Base-by-base conservation (phyloP, 2,113 vertebrate genomes). In the Phaethon lepturus region DNA sequence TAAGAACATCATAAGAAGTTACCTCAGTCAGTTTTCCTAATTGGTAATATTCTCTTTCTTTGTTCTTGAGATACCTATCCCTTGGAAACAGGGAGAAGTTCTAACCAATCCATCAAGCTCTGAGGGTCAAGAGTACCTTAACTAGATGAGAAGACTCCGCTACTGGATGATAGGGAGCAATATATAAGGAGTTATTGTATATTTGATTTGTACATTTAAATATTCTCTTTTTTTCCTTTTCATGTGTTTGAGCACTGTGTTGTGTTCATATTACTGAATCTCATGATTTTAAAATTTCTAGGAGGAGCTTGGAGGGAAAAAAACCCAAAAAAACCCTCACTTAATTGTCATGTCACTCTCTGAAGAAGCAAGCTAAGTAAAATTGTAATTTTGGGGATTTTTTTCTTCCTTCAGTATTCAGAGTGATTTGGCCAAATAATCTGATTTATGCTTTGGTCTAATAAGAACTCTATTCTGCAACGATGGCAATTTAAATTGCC, bases 301-400 rank as follows among this genome's bases (percentile, higher is more conserved):
- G 28, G 66, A 78, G 19, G 7, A 86, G 25, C 4, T 49, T 19
- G 3, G 17, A 63, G 29, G 5, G 0, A 71, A 55, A n/a, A 17
- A 12, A 10, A 1, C 0, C 1, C 19, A 22, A 42, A 6, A 76
- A 15, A 15, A 17, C 13, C 2, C 3, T 4, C 4, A 29, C 0
- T 62, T 75, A 71, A 26, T 9, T 71, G 10, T 44, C 17, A 60
- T 78, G 14, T 10, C 69, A 38, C 44, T 75, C 47, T 59, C 23
- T 85, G 38, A 93, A 75, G 31, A 86, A 53, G 7, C 6, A 78
- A 86, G 17, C 9, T 79, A 79, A 79, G 17, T 22, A 88, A 69
- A 83, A 45, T 25, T 72, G 44, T 91, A 19, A 28, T 35, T 47
- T 13, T 5, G 5, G 19, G 12, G 44, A 16, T 45, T 0, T 17